Evolutionary conservation across 2,797 vertebrate genomes (phyloP).

Genomic region (Benthosema pterotum): DNA sequence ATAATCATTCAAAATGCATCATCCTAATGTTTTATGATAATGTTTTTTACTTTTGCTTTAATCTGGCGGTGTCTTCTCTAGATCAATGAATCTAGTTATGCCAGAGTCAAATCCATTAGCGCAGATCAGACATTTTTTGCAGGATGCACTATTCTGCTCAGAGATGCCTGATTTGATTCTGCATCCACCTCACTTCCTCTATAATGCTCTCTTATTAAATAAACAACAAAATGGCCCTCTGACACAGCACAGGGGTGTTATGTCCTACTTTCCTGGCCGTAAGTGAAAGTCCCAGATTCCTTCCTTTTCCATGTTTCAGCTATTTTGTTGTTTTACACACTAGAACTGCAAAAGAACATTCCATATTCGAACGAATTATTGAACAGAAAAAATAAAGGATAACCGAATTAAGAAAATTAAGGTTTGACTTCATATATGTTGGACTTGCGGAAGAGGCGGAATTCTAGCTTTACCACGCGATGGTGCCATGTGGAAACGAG

Average conservation of each 20-base stretch:
- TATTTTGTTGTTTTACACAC: background rate
- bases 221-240: slow-evolving; percentile 8
- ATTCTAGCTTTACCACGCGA: too few species aligned
- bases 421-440: too few species aligned
- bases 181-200: slow-evolving; percentile 31
- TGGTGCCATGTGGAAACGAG: too few species aligned
- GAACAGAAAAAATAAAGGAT: too few species aligned
- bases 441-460: too few species aligned
- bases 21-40: too few species aligned
- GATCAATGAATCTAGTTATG: slow-evolving; percentile 7
- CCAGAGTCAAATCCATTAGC: slow-evolving; percentile 5
- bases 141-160: slow-evolving; percentile 35
- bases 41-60: background rate
- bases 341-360: too few species aligned
- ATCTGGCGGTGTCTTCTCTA: background rate
- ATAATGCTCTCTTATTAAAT: slow-evolving; percentile 52
- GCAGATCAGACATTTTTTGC: slow-evolving; percentile 16
- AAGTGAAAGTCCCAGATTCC: background rate
- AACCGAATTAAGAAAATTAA: too few species aligned
- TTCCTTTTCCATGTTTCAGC: background rate
- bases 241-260: background rate
- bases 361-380: too few species aligned
- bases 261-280: background rate
- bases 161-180: slow-evolving; percentile 44
- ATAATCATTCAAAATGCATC: too few species aligned